These are phyloP conservation scores for Phthorimaea operculella DNA, from an alignment of 1,140 invertebrate species.

Conservation along the genomic window DNA sequence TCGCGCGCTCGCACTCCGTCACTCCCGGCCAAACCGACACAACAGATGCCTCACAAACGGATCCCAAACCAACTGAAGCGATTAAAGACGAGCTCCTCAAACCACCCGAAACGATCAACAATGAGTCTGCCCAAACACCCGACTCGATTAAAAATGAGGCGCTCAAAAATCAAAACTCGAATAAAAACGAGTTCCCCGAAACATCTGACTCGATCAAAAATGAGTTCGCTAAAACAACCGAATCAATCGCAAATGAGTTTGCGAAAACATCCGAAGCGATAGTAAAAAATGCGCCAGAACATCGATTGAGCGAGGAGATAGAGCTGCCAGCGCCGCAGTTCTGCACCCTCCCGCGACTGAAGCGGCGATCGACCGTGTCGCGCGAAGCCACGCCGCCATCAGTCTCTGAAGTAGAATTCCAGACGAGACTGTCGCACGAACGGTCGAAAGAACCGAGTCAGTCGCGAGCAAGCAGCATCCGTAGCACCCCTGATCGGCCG, in stretches of 20 bases:
- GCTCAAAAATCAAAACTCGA: no score
- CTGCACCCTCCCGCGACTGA: conserved; percentile 41
- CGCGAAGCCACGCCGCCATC: conserved; percentile 12
- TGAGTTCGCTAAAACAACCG: not conserved
- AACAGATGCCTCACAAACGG: not conserved
- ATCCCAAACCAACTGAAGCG: not conserved
- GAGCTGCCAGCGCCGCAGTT: conserved; percentile 20
- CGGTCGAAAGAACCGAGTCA: conserved; percentile 15
- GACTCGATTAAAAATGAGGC: no score
- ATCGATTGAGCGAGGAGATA: not conserved
- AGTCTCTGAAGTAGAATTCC: not conserved
- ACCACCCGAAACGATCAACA: no score
- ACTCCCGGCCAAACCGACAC: conserved; percentile 8
- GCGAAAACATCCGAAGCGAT: not conserved
- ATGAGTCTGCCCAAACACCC: not conserved
- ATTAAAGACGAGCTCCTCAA: not conserved
- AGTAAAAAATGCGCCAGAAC: not conserved
- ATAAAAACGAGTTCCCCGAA: no score
- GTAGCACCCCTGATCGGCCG: conserved; percentile 64
- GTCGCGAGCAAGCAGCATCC: conserved; percentile 19
- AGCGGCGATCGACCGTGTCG: conserved; percentile 23
- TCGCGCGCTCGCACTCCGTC: conserved; percentile 10
- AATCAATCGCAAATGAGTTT: not conserved
- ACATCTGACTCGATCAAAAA: no score
- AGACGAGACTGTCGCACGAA: conserved; percentile 3